Evolutionary conservation across 2,797 vertebrate genomes (phyloP).

Genomic region (Phaenicophaeus curvirostris): DNA sequence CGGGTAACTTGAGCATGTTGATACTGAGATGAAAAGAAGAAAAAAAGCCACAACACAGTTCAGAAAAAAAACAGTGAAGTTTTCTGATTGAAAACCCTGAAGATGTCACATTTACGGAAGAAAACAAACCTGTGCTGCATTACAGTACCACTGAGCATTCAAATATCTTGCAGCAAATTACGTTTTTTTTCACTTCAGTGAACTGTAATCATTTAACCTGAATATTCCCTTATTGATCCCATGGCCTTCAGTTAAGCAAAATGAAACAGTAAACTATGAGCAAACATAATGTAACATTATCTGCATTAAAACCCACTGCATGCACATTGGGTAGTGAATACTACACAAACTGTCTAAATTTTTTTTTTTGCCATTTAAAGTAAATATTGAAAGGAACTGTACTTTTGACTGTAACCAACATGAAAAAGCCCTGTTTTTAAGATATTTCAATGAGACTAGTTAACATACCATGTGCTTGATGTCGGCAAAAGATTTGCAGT

Average conservation of each 20-base stretch:
- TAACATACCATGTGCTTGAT: conserved; percentile 93
- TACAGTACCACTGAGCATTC: conserved; percentile 12
- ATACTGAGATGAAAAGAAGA: conserved; percentile 81
- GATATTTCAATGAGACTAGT: background rate
- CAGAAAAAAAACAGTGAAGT: conserved; percentile 18
- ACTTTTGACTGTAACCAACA: background rate
- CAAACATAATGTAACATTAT: background rate
- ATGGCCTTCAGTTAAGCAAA: conserved; percentile 11
- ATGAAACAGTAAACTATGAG: background rate
- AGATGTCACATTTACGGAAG: background rate
- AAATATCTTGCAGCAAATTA: conserved; percentile 7
- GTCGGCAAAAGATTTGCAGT: conserved; percentile 94
- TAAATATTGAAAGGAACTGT: background rate
- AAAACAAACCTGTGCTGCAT: background rate
- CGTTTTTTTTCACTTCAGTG: background rate
- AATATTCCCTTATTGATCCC: conserved; percentile 18
- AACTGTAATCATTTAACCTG: conserved; percentile 18
- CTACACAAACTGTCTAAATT: background rate
- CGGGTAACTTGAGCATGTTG: conserved; percentile 99
- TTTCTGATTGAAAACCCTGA: conserved; percentile 28
- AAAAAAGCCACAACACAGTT: background rate
- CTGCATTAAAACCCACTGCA: background rate
- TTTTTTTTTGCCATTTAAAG: background rate
- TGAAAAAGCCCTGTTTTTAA: background rate
- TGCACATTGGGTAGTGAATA: background rate